Conservation (phyloP, 2,797 vertebrate genomes). For the Lutjanus argentimaculatus region DNA sequence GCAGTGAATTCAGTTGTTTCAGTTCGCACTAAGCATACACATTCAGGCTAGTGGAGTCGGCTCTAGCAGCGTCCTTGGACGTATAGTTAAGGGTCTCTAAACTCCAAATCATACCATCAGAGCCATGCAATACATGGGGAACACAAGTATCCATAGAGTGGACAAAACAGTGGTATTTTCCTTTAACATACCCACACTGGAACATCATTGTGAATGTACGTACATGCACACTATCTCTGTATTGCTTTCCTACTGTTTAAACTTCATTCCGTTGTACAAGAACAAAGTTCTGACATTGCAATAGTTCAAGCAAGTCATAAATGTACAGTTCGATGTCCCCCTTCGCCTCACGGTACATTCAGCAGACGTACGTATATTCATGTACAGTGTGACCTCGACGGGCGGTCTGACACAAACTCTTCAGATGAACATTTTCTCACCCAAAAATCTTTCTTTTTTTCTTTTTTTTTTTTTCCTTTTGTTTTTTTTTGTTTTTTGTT, state of each 20-base stretch:
- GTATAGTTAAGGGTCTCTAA: background rate
- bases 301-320: slow-evolving; percentile 60
- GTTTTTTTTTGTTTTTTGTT: too few relatives aligned
- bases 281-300: slow-evolving; percentile 68
- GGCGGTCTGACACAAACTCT: slow-evolving; percentile 58
- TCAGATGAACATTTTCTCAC: slow-evolving; percentile 38
- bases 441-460: background rate
- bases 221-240: slow-evolving; percentile 61
- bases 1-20: slow-evolving; percentile 49
- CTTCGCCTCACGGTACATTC: slow-evolving; percentile 60
- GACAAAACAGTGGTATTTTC: slow-evolving; percentile 65
- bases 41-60: slow-evolving; percentile 3
- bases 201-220: slow-evolving; percentile 55
- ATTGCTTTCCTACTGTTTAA: slow-evolving; percentile 66
- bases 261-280: slow-evolving; percentile 48
- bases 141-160: background rate
- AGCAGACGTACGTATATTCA: slow-evolving; percentile 53
- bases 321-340: slow-evolving; percentile 34
- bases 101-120: slow-evolving; percentile 30
- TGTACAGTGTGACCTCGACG: slow-evolving; percentile 69
- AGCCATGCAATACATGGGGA: background rate
- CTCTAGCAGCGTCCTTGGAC: slow-evolving; percentile 25
- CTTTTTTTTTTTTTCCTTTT: too few relatives aligned
- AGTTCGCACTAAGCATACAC: slow-evolving; percentile 27
- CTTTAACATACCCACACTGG: slow-evolving; percentile 53